A percentile compares a stretch with the other conserved stretches of the same genome.
Conservation (phyloP, 2,797 vertebrate species). For the Microctenopoma stevenorrisi region DNA sequence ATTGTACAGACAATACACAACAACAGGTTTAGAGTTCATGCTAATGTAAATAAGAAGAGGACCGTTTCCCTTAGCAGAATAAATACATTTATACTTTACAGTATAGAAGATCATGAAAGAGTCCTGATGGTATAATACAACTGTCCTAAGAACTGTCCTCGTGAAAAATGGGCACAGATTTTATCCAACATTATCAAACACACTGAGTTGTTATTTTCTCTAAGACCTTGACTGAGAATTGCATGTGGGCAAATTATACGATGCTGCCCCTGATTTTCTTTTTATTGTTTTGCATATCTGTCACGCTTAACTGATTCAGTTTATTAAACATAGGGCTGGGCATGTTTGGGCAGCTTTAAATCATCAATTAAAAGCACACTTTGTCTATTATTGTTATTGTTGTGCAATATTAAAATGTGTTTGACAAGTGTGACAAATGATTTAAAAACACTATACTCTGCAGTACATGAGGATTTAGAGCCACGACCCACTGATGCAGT, state of each 20-base stretch:
- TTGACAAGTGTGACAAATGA: too few species aligned
- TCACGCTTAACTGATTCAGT: too few species aligned
- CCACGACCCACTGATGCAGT: slow-evolving; percentile 51
- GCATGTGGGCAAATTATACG: slow-evolving; percentile 47
- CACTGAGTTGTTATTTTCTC: slow-evolving; percentile 46
- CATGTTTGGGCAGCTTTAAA: too few species aligned
- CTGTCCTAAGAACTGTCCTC: slow-evolving; percentile 5
- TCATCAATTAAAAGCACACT: too few species aligned
- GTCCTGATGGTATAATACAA: slow-evolving; percentile 44
- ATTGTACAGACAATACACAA: slow-evolving; percentile 59
- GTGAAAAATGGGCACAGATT: slow-evolving; percentile 18
- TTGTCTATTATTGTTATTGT: too few species aligned
- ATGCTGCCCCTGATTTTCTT: too few species aligned
- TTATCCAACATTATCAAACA: slow-evolving; percentile 29
- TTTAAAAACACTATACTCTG: not conserved
- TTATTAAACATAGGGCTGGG: too few species aligned
- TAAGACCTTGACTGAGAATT: slow-evolving; percentile 40
- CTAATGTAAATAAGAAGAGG: slow-evolving; percentile 72
- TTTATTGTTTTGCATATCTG: too few species aligned
- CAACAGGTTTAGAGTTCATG: slow-evolving; percentile 67
- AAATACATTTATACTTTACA: slow-evolving; percentile 43
- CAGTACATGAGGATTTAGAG: slow-evolving; percentile 54
- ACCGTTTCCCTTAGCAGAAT: slow-evolving; percentile 33
- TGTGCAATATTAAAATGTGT: too few species aligned
- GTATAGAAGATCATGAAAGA: slow-evolving; percentile 26